phyloP scores from a whole-genome alignment of 2,888 invertebrate species.

The Orgyia antiqua region DNA sequence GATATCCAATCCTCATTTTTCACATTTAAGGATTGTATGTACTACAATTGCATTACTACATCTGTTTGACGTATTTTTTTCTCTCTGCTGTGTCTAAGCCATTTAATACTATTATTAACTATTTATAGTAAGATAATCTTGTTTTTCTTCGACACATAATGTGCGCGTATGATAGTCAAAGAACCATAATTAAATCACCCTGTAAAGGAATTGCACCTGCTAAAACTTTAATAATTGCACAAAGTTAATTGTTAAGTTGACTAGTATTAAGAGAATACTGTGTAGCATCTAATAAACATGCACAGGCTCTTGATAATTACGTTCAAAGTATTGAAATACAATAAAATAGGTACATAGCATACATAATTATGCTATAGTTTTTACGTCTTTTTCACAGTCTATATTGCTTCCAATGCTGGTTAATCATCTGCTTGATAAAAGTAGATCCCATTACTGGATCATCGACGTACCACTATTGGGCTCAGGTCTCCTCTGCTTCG shows the following conservation, averaged over 20 bases:
- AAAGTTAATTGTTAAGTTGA: constrained; percentile 50
- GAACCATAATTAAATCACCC: constrained; percentile 51
- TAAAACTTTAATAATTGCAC: constrained; percentile 54
- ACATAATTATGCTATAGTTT: too few species aligned
- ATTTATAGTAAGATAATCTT: constrained; percentile 38
- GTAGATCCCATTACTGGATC: too few species aligned
- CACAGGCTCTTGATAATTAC: not conserved
- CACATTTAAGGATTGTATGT: too few species aligned
- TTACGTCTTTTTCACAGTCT: too few species aligned
- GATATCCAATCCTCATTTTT: too few species aligned
- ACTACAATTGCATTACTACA: too few species aligned
- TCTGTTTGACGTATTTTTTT: too few species aligned
- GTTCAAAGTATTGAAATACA: not conserved
- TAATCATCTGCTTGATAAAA: too few species aligned
- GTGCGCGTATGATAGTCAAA: constrained; percentile 49
- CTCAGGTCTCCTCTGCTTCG: too few species aligned
- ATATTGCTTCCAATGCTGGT: too few species aligned
- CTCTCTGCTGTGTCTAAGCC: constrained; percentile 35
- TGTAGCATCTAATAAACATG: constrained; percentile 18
- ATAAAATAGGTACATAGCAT: too few species aligned
- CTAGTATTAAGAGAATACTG: constrained; percentile 31
- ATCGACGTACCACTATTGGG: too few species aligned
- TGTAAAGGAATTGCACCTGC: constrained; percentile 64
- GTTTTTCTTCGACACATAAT: constrained; percentile 52
- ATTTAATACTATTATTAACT: constrained; percentile 46